phyloP scores from a whole-genome alignment of 1,140 invertebrate genomes.

The Phymorhynchus buccinoides region DNA sequence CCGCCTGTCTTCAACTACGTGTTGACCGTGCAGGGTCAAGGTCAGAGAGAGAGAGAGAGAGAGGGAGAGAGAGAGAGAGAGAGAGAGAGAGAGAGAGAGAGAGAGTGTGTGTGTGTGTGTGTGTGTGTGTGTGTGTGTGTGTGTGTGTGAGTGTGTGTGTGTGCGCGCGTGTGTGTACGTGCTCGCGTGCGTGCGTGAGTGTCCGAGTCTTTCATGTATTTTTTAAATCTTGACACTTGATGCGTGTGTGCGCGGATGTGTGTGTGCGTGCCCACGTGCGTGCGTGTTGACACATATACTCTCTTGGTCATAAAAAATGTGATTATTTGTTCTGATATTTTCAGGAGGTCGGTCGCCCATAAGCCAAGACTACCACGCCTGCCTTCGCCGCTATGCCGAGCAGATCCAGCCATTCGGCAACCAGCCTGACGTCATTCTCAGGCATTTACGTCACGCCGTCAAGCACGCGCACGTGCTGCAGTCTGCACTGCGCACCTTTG shows the following conservation, averaged over 20 bases:
- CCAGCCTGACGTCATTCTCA: conserved; percentile 81
- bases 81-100: too few species aligned
- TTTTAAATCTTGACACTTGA: too few species aligned
- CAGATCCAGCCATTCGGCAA: conserved; percentile 87
- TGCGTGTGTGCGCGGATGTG: too few species aligned
- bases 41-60: not conserved
- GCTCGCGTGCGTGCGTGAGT: not conserved
- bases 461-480: conserved; percentile 83
- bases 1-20: conserved; percentile 86
- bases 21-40: conserved; percentile 32
- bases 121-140: conserved; percentile 9
- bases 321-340: not conserved
- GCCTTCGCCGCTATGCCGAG: conserved; percentile 81
- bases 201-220: not conserved
- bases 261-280: too few species aligned
- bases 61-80: too few species aligned
- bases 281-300: too few species aligned
- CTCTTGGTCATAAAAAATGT: too few species aligned
- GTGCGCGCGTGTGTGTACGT: not conserved
- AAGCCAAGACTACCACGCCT: conserved; percentile 83
- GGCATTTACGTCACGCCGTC: conserved; percentile 82
- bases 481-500: conserved; percentile 76
- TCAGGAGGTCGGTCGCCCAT: conserved; percentile 76
- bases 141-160: too few species aligned
- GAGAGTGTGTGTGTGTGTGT: not conserved